Conservation (phyloP, 30 jellyfish, hydroid and myxozoan genomes). For the Cassiopea andromeda region DNA sequence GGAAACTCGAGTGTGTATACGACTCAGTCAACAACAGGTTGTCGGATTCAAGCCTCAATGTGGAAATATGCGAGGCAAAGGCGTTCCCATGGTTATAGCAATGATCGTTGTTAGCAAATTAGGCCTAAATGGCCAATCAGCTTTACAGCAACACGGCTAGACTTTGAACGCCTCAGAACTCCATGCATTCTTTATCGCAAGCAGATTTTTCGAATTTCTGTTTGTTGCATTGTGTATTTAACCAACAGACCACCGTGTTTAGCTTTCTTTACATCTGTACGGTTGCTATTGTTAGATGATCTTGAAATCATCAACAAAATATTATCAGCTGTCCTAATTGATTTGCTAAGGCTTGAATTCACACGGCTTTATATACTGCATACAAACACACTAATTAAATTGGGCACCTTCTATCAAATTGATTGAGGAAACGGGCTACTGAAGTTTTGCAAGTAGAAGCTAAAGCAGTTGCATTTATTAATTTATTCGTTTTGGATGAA, state of each 20-base stretch:
- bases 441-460: no score
- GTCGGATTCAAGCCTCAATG: constrained; percentile 66
- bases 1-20: constrained; percentile 66
- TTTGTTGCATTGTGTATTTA: background rate
- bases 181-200: background rate
- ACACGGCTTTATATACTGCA: background rate
- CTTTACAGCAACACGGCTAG: background rate
- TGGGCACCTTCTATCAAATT: background rate
- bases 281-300: constrained; percentile 1
- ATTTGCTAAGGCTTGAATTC: background rate
- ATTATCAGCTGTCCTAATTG: constrained; percentile 5
- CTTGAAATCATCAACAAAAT: background rate
- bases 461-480: no score
- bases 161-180: background rate
- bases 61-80: constrained; percentile 50
- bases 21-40: constrained; percentile 64
- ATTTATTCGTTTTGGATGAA: no score
- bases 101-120: background rate
- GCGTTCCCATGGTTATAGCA: constrained; percentile 36
- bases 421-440: background rate
- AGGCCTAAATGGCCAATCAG: background rate
- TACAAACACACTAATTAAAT: background rate
- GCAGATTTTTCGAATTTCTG: background rate
- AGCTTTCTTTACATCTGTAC: background rate
- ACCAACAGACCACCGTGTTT: constrained; percentile 2